Evolutionary conservation across 2,797 vertebrate genomes (phyloP).

Genomic region (Erethizon dorsatum): DNA sequence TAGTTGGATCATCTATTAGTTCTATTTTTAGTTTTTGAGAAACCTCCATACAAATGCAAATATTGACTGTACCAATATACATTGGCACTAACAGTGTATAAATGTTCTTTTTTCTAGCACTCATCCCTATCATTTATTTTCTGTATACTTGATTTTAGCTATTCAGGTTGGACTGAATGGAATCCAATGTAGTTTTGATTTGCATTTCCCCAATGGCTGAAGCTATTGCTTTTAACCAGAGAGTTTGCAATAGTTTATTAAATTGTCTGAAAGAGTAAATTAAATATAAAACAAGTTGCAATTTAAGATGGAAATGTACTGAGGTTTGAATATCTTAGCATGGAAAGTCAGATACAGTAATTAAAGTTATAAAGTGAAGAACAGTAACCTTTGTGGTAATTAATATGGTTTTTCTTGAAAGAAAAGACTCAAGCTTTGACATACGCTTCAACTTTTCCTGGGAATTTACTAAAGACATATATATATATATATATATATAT

Average conservation of each 20-base stretch:
- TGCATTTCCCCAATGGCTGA: not conserved
- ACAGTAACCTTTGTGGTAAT: constrained; percentile 76
- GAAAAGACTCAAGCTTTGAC: constrained; percentile 30
- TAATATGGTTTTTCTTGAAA: constrained; percentile 74
- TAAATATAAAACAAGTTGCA: constrained; percentile 71
- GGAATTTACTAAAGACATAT: constrained; percentile 83
- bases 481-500: constrained; percentile 43
- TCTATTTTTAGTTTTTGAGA: not conserved
- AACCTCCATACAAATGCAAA: not conserved
- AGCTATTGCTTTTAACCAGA: constrained; percentile 34
- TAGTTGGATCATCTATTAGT: not conserved
- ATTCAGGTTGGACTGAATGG: not conserved
- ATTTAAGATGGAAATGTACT: constrained; percentile 70
- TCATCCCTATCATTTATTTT: not conserved
- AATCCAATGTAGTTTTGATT: not conserved
- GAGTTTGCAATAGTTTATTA: constrained; percentile 73
- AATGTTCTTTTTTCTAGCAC: too few relatives aligned
- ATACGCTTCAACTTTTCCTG: not conserved
- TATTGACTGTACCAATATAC: not conserved
- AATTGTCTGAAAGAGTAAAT: constrained; percentile 68
- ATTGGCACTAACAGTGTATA: not conserved
- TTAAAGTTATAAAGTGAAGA: constrained; percentile 80
- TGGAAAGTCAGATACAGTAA: constrained; percentile 67
- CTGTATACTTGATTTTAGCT: not conserved
- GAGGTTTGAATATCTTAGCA: constrained; percentile 57